phyloP scores from a whole-genome alignment of 1,140 invertebrate genomes.

The Drosophila orosa region DNA sequence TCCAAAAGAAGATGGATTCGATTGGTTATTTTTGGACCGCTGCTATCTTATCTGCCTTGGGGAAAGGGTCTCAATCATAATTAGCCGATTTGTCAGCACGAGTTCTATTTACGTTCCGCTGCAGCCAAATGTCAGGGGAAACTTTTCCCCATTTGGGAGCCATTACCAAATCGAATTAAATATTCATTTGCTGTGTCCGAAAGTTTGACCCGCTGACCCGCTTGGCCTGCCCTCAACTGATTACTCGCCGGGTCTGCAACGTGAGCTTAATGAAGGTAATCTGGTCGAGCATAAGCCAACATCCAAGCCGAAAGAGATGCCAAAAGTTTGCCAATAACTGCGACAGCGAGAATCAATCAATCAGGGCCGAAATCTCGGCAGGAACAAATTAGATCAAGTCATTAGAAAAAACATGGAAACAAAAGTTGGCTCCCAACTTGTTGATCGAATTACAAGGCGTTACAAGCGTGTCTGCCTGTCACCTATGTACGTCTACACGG shows the following conservation, averaged over 20 bases:
- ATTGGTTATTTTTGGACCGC: conserved; percentile 19
- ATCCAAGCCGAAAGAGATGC: conserved; percentile 23
- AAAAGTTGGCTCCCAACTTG: conserved; percentile 63
- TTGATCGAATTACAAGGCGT: conserved; percentile 71
- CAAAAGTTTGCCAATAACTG: conserved; percentile 68
- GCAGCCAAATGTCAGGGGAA: conserved; percentile 28
- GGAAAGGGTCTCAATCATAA: conserved; percentile 30
- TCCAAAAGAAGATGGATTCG: conserved; percentile 20
- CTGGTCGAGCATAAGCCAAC: conserved; percentile 32
- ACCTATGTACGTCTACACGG: background rate
- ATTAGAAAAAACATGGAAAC: conserved; percentile 46
- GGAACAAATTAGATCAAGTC: conserved; percentile 60
- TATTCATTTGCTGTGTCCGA: conserved; percentile 19
- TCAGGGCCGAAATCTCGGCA: conserved; percentile 34
- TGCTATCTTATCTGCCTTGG: conserved; percentile 29
- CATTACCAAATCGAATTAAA: conserved; percentile 36
- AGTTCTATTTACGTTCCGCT: conserved; percentile 33
- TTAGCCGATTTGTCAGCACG: conserved; percentile 29
- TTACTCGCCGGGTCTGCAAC: conserved; percentile 53
- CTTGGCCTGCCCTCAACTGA: conserved; percentile 52
- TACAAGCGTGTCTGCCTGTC: conserved; percentile 28
- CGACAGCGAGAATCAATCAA: conserved; percentile 60
- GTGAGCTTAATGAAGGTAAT: conserved; percentile 74
- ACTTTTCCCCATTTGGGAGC: conserved; percentile 24
- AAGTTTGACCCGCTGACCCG: conserved; percentile 42